Conservation (phyloP, 2,113 vertebrate genomes). For the Macrotus californicus region DNA sequence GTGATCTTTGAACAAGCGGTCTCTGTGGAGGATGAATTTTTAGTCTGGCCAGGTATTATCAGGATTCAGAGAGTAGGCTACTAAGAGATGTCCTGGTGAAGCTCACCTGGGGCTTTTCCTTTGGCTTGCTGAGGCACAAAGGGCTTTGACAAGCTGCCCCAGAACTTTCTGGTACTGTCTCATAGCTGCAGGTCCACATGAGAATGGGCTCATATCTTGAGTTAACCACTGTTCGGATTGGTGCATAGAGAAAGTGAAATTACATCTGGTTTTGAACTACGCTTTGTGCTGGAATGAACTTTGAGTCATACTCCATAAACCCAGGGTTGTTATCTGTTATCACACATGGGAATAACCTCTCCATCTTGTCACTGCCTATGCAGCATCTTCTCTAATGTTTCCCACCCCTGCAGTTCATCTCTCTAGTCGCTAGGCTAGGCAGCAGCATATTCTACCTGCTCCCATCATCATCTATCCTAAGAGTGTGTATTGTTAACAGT, state of each 20-base stretch:
- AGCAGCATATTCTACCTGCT: neutral
- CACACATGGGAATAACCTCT: neutral
- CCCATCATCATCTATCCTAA: neutral
- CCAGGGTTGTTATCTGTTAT: neutral
- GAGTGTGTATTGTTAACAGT: neutral
- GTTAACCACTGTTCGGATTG: neutral
- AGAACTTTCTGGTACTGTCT: neutral
- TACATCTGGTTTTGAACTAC: neutral
- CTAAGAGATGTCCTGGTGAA: rapidly evolving
- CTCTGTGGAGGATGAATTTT: neutral
- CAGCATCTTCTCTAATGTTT: neutral
- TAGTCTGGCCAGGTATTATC: neutral
- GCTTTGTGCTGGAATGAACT: neutral
- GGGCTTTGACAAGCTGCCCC: neutral
- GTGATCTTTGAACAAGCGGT: neutral
- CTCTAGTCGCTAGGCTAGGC: neutral
- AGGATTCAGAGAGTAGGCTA: neutral
- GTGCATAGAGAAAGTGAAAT: neutral
- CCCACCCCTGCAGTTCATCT: neutral
- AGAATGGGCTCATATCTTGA: neutral
- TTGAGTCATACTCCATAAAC: neutral
- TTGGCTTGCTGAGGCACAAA: neutral
- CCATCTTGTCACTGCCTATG: neutral
- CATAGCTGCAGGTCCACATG: neutral
- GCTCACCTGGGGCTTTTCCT: neutral